Conservation (phyloP, 2,888 invertebrate genomes). For the Cinara cedri region DNA sequence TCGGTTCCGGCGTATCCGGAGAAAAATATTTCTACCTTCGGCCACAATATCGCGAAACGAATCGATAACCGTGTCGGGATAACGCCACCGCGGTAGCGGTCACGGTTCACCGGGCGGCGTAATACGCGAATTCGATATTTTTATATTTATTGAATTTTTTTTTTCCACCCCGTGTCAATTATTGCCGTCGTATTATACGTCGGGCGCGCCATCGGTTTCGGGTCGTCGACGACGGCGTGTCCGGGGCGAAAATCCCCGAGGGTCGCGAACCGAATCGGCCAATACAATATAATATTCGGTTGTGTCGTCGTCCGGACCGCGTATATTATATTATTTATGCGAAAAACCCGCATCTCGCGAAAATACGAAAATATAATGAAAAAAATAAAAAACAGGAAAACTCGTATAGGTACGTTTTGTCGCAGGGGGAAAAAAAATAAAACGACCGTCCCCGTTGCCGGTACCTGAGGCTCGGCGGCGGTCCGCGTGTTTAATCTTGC, state of each 20-base stretch:
- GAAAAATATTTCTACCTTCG: too few relatives aligned
- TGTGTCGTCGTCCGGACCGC: background rate
- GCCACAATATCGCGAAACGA: too few relatives aligned
- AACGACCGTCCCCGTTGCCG: background rate
- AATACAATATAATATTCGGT: background rate
- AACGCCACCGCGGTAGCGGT: too few relatives aligned
- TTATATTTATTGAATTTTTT: background rate
- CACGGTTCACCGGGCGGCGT: background rate
- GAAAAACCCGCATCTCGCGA: too few relatives aligned
- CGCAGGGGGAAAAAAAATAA: too few relatives aligned
- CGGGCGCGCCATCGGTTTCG: background rate
- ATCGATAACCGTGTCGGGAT: background rate
- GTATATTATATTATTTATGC: too few relatives aligned
- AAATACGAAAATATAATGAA: too few relatives aligned
- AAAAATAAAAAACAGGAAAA: too few relatives aligned
- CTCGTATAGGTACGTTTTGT: background rate
- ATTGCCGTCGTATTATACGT: too few relatives aligned
- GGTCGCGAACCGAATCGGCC: background rate
- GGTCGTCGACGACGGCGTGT: background rate
- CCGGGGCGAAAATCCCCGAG: background rate
- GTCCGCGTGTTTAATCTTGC: conserved; percentile 39
- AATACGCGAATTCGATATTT: too few relatives aligned
- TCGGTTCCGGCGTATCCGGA: too few relatives aligned
- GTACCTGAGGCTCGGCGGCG: background rate
- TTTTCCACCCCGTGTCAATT: background rate